Conservation (phyloP, 2,113 vertebrate genomes). For the Erythrolamprus reginae region DNA sequence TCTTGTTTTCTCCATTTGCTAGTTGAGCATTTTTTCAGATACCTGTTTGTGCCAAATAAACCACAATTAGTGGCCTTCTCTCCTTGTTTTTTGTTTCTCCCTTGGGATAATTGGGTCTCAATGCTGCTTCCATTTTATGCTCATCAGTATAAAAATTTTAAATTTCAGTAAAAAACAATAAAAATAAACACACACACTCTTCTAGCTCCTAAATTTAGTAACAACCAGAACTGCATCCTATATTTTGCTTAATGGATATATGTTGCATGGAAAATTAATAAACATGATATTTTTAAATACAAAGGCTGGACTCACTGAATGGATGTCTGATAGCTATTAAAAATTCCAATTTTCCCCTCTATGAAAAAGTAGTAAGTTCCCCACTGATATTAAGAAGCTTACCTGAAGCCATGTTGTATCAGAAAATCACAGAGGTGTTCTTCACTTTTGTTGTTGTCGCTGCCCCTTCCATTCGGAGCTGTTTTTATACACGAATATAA, state of each 20-base stretch:
- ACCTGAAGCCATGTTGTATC: constrained; percentile 62
- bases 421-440: constrained; percentile 26
- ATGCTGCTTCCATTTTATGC: background rate
- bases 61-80: background rate
- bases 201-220: background rate
- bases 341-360: background rate
- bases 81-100: background rate
- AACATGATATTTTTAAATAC: background rate
- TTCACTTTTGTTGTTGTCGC: constrained; percentile 15
- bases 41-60: background rate
- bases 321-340: background rate
- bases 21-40: background rate
- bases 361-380: background rate
- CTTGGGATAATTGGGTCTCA: background rate
- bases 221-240: background rate
- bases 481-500: constrained; percentile 51
- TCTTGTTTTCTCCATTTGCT: background rate
- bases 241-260: background rate
- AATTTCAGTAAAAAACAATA: background rate
- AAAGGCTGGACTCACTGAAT: background rate
- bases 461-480: background rate
- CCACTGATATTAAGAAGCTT: constrained; percentile 20
- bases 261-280: background rate
- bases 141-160: background rate
- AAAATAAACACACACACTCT: background rate